These are phyloP conservation scores for Troglohyphantes excavatus DNA, from an alignment of 2,888 invertebrate species.

Conservation along the genomic window DNA sequence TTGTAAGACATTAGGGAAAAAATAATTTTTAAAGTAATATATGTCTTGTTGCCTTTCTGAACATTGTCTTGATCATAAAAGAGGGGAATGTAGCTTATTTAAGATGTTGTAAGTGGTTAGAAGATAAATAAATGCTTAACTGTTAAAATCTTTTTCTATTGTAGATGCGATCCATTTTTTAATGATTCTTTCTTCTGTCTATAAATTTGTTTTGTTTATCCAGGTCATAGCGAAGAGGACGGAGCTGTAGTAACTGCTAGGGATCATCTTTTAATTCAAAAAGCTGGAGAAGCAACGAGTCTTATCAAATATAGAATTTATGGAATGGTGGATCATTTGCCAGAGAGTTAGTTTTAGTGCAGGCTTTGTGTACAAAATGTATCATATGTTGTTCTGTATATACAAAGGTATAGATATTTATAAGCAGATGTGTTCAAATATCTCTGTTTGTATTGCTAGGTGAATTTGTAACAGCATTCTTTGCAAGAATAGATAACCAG, in stretches of 20 bases:
- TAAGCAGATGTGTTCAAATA: background rate
- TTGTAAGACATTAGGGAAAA: too few species aligned
- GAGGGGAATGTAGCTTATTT: too few species aligned
- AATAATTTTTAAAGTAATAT: too few species aligned
- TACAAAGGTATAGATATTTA: slow-evolving; percentile 28
- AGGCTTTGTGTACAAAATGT: slow-evolving; percentile 16
- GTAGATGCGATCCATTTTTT: too few species aligned
- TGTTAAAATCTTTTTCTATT: too few species aligned
- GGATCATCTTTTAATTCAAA: slow-evolving; percentile 90
- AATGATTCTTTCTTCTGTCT: too few species aligned
- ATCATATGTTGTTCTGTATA: slow-evolving; percentile 32
- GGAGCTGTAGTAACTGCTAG: slow-evolving; percentile 77
- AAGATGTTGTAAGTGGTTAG: too few species aligned
- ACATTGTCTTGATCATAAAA: too few species aligned
- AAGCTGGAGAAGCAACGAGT: slow-evolving; percentile 94
- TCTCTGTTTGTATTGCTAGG: too few species aligned
- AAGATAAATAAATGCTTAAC: too few species aligned
- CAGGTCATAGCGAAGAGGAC: slow-evolving; percentile 71
- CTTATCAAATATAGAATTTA: slow-evolving; percentile 94
- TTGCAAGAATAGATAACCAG: background rate
- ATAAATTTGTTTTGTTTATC: too few species aligned
- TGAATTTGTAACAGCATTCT: background rate
- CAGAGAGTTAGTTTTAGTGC: slow-evolving; percentile 45
- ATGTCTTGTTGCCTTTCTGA: too few species aligned
- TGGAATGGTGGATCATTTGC: slow-evolving; percentile 83